These are phyloP conservation scores for Pelmatolapia mariae DNA, from an alignment of 2,113 vertebrate species.

Conservation along the genomic window DNA sequence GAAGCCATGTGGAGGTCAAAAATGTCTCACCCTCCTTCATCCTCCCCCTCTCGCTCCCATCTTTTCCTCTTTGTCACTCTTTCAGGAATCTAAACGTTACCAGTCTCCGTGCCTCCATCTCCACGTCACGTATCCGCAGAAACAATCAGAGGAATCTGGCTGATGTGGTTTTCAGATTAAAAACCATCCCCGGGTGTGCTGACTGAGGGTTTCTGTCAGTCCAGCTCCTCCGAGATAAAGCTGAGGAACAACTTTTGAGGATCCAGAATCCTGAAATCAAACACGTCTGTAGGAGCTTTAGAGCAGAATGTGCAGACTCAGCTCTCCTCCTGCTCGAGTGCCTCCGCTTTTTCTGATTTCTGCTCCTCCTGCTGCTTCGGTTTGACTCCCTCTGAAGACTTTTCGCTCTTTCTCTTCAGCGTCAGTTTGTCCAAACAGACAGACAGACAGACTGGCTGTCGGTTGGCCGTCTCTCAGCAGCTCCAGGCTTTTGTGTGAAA, in stretches of 20 bases:
- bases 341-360: not conserved
- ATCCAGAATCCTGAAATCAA: not conserved
- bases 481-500: constrained; percentile 36
- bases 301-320: constrained; percentile 56
- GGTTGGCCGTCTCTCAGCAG: not conserved
- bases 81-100: not conserved
- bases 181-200: not conserved
- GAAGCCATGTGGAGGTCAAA: not conserved
- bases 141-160: not conserved
- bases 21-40: not conserved
- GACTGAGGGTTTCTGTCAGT: not conserved
- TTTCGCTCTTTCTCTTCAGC: not conserved
- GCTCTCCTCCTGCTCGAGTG: not conserved
- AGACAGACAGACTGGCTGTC: fast-evolving
- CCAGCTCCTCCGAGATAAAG: not conserved
- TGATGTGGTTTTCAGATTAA: not conserved
- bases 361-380: not conserved
- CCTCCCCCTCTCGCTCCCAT: constrained; percentile 8
- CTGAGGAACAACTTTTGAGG: not conserved
- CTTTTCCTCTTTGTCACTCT: not conserved
- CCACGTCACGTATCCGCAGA: not conserved
- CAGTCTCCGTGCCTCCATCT: not conserved
- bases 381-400: not conserved
- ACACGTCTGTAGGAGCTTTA: not conserved
- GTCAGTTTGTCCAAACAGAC: not conserved